Evolutionary conservation across 2,888 invertebrate species (phyloP).

Genomic region (Chironomus riparius): DNA sequence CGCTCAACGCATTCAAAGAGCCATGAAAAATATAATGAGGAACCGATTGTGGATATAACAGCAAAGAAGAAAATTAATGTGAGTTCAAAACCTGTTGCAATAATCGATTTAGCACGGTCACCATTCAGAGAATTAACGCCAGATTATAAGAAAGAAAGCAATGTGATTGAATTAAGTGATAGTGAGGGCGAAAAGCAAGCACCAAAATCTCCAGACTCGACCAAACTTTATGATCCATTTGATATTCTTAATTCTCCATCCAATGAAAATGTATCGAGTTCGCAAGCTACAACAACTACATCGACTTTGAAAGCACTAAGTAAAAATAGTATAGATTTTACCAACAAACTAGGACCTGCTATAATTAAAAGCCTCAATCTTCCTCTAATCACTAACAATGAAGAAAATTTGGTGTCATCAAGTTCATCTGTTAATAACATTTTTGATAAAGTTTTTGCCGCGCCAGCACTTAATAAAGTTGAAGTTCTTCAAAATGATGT

Average conservation of each 20-base stretch:
- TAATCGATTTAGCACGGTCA: slow-evolving; percentile 20
- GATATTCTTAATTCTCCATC: slow-evolving; percentile 16
- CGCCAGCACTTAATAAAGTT: neutral
- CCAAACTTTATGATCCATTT: slow-evolving; percentile 23
- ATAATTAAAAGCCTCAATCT: neutral
- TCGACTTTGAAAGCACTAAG: neutral
- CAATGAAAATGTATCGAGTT: slow-evolving; percentile 24
- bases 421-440: slow-evolving; percentile 2
- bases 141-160: slow-evolving; percentile 5
- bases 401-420: slow-evolving; percentile 9
- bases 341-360: neutral
- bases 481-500: neutral
- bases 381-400: neutral
- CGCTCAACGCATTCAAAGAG: neutral
- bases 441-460: neutral
- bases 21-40: neutral
- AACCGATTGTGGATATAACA: slow-evolving; percentile 20
- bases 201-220: slow-evolving; percentile 10
- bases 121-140: slow-evolving; percentile 20
- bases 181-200: slow-evolving; percentile 7
- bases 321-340: neutral
- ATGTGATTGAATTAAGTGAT: slow-evolving; percentile 19
- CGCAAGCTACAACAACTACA: neutral
- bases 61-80: slow-evolving; percentile 15
- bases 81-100: slow-evolving; percentile 21